phyloP scores from a whole-genome alignment of 2,888 invertebrate species.

The Pseudanteris insignis region DNA sequence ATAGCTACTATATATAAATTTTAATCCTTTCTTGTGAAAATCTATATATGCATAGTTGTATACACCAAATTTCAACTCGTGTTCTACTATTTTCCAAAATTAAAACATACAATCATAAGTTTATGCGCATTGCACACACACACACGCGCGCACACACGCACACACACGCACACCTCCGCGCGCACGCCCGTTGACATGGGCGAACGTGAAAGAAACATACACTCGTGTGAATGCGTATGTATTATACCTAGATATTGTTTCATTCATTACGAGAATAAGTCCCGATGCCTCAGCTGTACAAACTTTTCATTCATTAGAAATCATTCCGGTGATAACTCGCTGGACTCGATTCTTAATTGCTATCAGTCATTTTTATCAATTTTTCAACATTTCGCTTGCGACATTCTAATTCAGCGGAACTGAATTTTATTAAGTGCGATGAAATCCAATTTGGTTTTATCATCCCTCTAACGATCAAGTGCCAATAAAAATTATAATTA shows the following conservation, averaged over 20 bases:
- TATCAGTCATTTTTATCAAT: conserved; percentile 61
- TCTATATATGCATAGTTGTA: conserved; percentile 14
- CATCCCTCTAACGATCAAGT: neutral
- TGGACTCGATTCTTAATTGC: conserved; percentile 61
- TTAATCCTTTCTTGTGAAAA: neutral
- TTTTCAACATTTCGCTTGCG: conserved; percentile 45
- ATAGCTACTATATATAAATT: conserved; percentile 2
- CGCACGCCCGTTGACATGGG: too few species aligned
- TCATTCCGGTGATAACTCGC: conserved; percentile 51
- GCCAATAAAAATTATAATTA: too few species aligned
- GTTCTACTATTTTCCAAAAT: neutral
- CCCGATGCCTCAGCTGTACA: conserved; percentile 55
- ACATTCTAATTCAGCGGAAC: conserved; percentile 44
- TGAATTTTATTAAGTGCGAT: conserved; percentile 43
- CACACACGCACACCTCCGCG: too few species aligned
- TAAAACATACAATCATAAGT: conserved; percentile 1
- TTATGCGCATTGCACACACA: conserved; percentile 2
- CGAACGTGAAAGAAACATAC: too few species aligned
- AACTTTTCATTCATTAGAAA: conserved; percentile 42
- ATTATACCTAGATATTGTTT: conserved; percentile 22
- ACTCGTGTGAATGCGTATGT: conserved; percentile 1
- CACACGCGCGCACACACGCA: neutral
- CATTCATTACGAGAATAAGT: conserved; percentile 52
- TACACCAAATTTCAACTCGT: neutral
- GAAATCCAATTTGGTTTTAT: conserved; percentile 46